phyloP scores from a whole-genome alignment of 2,797 vertebrate genomes.

The Vipera ursinii region DNA sequence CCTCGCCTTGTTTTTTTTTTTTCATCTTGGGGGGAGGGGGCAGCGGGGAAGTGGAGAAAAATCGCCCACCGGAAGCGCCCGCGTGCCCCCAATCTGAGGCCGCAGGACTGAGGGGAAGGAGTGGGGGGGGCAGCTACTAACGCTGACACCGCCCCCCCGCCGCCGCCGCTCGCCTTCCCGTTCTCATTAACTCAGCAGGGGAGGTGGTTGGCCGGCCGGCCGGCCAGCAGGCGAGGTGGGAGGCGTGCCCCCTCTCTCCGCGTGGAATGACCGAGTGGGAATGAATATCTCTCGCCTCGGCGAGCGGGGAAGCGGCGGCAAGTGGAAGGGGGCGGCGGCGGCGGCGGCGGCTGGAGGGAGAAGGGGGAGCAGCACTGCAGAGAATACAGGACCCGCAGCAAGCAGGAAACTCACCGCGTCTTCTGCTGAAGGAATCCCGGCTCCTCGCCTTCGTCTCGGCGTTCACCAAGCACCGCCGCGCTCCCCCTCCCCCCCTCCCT shows the following conservation, averaged over 20 bases:
- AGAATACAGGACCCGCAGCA: constrained; percentile 25
- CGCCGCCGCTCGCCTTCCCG: too few relatives aligned
- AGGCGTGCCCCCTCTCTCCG: background rate
- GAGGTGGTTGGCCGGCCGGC: background rate
- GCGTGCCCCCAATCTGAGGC: background rate
- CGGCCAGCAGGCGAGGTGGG: background rate
- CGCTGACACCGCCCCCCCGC: background rate
- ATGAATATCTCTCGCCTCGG: background rate
- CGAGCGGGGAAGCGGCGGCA: background rate
- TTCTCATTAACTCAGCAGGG: background rate
- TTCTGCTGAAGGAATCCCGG: background rate
- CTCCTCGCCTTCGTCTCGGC: background rate
- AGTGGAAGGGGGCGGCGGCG: background rate
- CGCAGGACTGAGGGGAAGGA: background rate
- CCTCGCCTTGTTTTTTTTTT: background rate
- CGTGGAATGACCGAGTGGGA: background rate
- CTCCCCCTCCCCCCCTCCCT: too few relatives aligned
- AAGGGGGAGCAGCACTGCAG: constrained; percentile 21
- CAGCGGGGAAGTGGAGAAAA: background rate
- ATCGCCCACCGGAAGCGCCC: background rate
- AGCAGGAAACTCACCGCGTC: constrained; percentile 15
- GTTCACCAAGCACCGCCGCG: background rate
- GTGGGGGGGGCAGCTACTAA: background rate
- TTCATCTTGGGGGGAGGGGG: too few relatives aligned
- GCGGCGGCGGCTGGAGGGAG: constrained; percentile 23